Conservation (phyloP, 1,140 invertebrate genomes). For the Drosophila nigromelanica region DNA sequence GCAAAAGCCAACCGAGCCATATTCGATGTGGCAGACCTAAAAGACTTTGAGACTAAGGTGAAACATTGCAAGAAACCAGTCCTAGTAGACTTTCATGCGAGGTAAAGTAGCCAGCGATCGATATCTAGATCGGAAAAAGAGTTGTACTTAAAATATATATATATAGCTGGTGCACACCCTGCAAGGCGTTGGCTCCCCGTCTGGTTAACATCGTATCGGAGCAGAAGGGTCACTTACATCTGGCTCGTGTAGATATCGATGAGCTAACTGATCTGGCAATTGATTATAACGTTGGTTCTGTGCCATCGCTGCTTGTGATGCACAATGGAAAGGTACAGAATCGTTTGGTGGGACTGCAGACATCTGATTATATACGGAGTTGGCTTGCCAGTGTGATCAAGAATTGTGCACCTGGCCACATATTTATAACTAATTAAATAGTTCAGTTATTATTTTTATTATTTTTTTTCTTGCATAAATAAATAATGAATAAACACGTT, state of each 20-base stretch:
- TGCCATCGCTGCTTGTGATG: slow-evolving; percentile 94
- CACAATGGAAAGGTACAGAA: slow-evolving; percentile 94
- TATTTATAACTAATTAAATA: slow-evolving; percentile 7
- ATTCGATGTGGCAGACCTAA: slow-evolving; percentile 95
- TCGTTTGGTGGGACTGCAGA: slow-evolving; percentile 93
- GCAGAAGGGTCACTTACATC: slow-evolving; percentile 89
- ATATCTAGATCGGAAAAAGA: background rate
- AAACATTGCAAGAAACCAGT: slow-evolving; percentile 94
- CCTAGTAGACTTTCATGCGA: slow-evolving; percentile 97
- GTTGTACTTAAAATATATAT: too few relatives aligned
- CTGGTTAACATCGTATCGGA: slow-evolving; percentile 93
- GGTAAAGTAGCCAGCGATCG: slow-evolving; percentile 86
- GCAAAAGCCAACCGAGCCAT: slow-evolving; percentile 70
- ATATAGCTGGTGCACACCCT: slow-evolving; percentile 97
- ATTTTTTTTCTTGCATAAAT: background rate
- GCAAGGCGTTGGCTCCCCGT: slow-evolving; percentile 93
- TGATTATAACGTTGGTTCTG: slow-evolving; percentile 93
- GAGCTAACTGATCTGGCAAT: slow-evolving; percentile 93
- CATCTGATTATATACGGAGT: slow-evolving; percentile 92
- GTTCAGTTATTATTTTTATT: background rate
- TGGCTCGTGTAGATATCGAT: slow-evolving; percentile 97
- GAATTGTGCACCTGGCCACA: slow-evolving; percentile 2
- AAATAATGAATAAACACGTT: slow-evolving; percentile 43
- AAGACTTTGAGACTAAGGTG: slow-evolving; percentile 95
- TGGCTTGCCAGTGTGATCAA: slow-evolving; percentile 92